Percentiles rank a stretch among this genome's conserved stretches.
These are phyloP conservation scores for Cryptoleucopteryx plumbea DNA, from an alignment of 2,113 vertebrate genomes.

Conservation along the genomic window DNA sequence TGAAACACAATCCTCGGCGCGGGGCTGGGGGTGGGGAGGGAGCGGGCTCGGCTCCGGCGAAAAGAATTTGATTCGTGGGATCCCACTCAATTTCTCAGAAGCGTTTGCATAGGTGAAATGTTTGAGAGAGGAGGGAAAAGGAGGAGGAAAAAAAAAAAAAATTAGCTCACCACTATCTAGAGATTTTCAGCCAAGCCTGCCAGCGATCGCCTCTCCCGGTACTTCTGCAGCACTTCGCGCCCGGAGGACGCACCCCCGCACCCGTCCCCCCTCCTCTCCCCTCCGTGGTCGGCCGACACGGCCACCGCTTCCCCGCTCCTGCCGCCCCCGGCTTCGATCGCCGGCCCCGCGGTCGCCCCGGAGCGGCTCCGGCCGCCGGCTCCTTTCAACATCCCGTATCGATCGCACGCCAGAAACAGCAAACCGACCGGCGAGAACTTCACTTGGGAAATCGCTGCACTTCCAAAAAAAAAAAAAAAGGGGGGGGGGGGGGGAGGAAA, in stretches of 20 bases:
- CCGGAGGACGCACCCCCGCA: not conserved
- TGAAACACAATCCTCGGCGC: not conserved
- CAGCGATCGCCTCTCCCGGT: not conserved
- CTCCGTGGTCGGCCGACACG: not conserved
- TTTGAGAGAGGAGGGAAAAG: not conserved
- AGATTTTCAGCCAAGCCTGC: not conserved
- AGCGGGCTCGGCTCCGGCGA: not conserved
- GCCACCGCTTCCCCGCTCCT: not conserved
- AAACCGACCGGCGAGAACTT: not conserved
- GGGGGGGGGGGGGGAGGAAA: too few relatives aligned
- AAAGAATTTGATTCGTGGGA: not conserved
- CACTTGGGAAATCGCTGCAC: not conserved
- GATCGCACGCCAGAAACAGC: not conserved
- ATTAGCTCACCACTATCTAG: not conserved
- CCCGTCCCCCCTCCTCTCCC: not conserved
- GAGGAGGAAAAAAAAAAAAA: not conserved
- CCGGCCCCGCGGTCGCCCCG: not conserved
- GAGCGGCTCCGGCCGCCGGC: not conserved
- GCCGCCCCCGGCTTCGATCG: not conserved
- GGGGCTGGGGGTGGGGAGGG: not conserved
- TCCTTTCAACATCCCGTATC: not conserved
- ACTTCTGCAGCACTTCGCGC: not conserved
- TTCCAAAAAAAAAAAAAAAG: too few relatives aligned
- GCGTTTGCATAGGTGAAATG: not conserved
- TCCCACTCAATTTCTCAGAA: not conserved